Evolutionary conservation across 2,113 vertebrate species (phyloP).

Genomic region (Martes martes): DNA sequence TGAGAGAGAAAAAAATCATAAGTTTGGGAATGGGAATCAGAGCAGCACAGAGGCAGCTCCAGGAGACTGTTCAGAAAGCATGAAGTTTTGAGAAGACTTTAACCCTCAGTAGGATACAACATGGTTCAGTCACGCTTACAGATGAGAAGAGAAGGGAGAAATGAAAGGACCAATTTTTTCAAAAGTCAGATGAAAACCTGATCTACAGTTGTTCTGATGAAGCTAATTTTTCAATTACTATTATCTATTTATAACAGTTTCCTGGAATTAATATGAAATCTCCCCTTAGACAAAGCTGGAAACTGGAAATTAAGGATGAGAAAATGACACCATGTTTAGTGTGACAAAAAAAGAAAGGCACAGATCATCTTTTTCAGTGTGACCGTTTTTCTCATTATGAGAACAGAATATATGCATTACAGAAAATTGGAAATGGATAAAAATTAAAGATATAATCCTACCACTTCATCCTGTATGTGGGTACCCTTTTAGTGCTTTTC

Average conservation of each 20-base stretch:
- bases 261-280: not conserved
- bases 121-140: not conserved
- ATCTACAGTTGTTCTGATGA: not conserved
- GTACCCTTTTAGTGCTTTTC: conserved; percentile 7
- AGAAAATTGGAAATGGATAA: not conserved
- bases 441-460: not conserved
- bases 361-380: not conserved
- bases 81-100: not conserved
- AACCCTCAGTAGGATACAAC: not conserved
- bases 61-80: not conserved
- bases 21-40: not conserved
- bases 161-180: not conserved
- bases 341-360: not conserved
- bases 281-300: not conserved
- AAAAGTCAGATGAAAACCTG: not conserved
- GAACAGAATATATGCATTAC: not conserved
- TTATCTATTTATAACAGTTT: not conserved
- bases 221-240: not conserved
- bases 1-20: not conserved
- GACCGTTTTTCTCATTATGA: not conserved
- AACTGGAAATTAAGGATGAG: not conserved
- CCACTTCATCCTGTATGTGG: not conserved
- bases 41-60: not conserved
- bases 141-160: not conserved
- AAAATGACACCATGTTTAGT: not conserved